These are phyloP conservation scores for Pristiophorus japonicus DNA, from an alignment of 2,113 vertebrate species.

Conservation along the genomic window DNA sequence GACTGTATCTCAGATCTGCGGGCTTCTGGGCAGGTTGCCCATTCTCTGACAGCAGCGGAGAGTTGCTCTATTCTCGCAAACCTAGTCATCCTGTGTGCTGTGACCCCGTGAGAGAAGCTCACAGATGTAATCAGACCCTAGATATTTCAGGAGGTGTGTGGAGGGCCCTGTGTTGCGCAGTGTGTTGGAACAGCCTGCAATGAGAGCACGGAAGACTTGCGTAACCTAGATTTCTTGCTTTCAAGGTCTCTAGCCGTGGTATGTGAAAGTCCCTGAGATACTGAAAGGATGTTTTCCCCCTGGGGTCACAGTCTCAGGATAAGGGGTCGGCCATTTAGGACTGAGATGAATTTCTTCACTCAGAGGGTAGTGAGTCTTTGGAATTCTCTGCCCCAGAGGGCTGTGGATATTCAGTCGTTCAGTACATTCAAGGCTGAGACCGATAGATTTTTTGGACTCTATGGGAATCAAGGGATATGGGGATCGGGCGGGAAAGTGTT, in stretches of 20 bases:
- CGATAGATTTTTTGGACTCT: too few species aligned
- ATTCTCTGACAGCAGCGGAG: background rate
- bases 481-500: too few species aligned
- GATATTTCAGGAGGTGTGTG: background rate
- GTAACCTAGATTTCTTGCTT: background rate
- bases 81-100: background rate
- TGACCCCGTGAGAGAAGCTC: background rate
- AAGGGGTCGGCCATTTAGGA: too few species aligned
- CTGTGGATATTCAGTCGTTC: too few species aligned
- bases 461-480: too few species aligned
- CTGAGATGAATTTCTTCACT: too few species aligned
- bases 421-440: too few species aligned
- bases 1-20: too few species aligned
- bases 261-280: background rate
- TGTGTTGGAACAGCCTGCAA: background rate
- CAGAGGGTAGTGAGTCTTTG: too few species aligned
- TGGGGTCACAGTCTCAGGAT: too few species aligned
- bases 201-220: background rate
- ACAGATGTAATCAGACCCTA: background rate
- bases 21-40: background rate
- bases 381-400: too few species aligned
- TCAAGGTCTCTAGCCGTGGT: background rate
- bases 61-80: background rate
- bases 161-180: background rate
- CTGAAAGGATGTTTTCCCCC: too few species aligned